Base-by-base conservation (phyloP, 2,113 vertebrate genomes). In the Brienomyrus brachyistius region DNA sequence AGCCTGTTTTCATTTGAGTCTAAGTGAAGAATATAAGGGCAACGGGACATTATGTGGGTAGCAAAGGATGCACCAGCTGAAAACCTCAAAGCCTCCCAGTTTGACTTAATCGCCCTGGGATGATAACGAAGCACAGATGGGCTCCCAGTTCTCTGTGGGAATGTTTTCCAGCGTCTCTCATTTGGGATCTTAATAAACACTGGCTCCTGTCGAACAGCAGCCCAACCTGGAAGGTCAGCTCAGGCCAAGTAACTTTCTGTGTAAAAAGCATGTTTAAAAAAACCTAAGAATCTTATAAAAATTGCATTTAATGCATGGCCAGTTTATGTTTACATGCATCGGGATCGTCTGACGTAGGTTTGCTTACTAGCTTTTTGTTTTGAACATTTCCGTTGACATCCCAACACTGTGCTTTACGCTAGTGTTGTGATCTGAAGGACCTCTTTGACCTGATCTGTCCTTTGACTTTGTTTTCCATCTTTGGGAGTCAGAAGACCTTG, bases 101-200 rank as follows among this genome's bases (percentile, higher is more conserved):
- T 48, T 50, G 84, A 45, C 35, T 86, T 27, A 86, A 35, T 45
- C 35, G 54, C 47, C n/a, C 40, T 66, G 40, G 87, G 52, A 88
- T 62, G 52, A 66, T 88, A 56, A 54, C 40, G 40, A 54, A 88
- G n/a, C 35, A 66, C 52, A 88, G 54, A 88, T 40, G 54, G 87
- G 17, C 54, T 66, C 56, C 21, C 6, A 8, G 15, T 88, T 88
- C 19, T 88, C 21, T 62, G 87, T 88, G 35, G 87, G 19, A 86
- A 48, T 35, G 54, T 40, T 56, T 31, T 66, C 56, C 51, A 56
- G 21, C 0, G 15, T 59, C 40, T 66, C 56, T n/a, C 35, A 11
- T 17, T 47, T 21, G 56, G 35, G 86, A 40, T 59, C 35, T 45
- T 88, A 43, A n/a, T 62, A 51, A 51, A 86, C 82, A 15, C 45